phyloP scores from a whole-genome alignment of 2,797 vertebrate species.

The Eulemur coronatus region DNA sequence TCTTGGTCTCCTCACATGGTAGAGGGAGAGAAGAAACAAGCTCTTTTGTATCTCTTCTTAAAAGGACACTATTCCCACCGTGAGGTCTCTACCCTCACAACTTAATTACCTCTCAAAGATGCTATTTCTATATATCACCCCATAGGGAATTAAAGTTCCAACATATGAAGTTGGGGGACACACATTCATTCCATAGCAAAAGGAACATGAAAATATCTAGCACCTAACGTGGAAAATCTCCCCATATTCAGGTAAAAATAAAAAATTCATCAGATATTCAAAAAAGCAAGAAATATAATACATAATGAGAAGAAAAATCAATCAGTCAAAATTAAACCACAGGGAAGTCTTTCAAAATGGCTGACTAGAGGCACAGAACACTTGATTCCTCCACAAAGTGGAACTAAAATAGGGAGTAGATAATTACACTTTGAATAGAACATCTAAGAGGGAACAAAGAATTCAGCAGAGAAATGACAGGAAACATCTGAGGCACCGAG shows the following conservation, averaged over 20 bases:
- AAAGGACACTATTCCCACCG: neutral
- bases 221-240: neutral
- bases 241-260: neutral
- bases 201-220: neutral
- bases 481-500: neutral
- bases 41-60: neutral
- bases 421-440: neutral
- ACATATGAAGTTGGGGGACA: neutral
- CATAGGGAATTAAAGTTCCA: neutral
- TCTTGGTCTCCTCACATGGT: neutral
- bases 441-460: neutral
- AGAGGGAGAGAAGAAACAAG: neutral
- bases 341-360: too few species aligned
- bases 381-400: neutral
- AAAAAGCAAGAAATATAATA: neutral
- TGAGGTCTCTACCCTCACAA: neutral
- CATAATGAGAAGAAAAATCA: neutral
- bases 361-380: neutral
- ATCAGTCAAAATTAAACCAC: neutral
- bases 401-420: neutral
- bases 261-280: neutral
- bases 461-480: neutral
- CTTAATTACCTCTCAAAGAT: neutral
- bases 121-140: neutral
- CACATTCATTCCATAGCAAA: neutral